Percentiles rank a stretch among this genome's conserved stretches.
Evolutionary conservation across 2,888 invertebrate species (phyloP).

Genomic region (Acleris emargana): DNA sequence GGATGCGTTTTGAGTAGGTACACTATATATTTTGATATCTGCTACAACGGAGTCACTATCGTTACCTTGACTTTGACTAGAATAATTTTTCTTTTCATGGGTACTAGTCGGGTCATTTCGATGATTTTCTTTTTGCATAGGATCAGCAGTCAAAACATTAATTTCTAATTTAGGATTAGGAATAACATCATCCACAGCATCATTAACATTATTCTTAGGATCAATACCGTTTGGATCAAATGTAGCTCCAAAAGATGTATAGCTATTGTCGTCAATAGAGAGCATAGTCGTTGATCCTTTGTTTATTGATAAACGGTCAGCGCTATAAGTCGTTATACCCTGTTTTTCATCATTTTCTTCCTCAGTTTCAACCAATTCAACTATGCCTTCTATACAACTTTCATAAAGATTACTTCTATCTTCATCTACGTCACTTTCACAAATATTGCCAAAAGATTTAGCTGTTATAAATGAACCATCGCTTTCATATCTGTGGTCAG

Average conservation of each 20-base stretch:
- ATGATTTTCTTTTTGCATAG: neutral
- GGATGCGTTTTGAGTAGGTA: constrained; percentile 23
- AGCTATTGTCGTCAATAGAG: too few relatives aligned
- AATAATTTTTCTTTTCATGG: neutral
- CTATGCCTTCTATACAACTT: constrained; percentile 1
- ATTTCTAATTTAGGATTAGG: neutral
- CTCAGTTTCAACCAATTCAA: constrained; percentile 2
- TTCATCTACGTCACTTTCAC: constrained; percentile 20
- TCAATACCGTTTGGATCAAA: too few relatives aligned
- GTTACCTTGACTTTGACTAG: neutral
- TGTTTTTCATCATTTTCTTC: neutral
- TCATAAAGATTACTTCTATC: constrained; percentile 2
- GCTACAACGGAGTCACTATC: constrained; percentile 1
- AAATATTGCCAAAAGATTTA: constrained; percentile 24
- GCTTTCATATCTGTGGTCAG: constrained; percentile 23
- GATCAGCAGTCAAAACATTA: neutral
- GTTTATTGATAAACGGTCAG: neutral
- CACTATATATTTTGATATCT: constrained; percentile 23
- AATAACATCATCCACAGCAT: neutral
- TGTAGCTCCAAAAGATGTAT: too few relatives aligned
- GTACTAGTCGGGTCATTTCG: neutral
- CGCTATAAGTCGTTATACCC: too few relatives aligned
- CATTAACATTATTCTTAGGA: too few relatives aligned
- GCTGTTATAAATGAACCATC: constrained; percentile 29
- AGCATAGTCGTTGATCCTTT: neutral